Percentiles rank a stretch among this genome's conserved stretches.
phyloP scores from a whole-genome alignment of 2,797 vertebrate species.

The Trematomus bernacchii region DNA sequence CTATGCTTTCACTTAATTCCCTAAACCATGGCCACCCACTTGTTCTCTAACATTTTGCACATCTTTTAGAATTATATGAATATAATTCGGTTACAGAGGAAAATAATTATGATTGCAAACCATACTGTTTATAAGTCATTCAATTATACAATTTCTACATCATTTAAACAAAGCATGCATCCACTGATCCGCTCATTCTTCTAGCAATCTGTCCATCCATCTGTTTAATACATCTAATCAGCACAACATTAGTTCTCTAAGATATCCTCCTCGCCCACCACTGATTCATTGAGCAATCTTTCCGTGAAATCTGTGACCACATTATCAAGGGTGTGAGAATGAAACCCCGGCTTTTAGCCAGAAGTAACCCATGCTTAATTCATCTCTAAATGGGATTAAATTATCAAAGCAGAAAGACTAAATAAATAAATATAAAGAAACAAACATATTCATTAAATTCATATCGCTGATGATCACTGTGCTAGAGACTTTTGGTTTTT shows the following conservation, averaged over 20 bases:
- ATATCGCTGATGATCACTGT: not conserved
- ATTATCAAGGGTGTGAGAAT: conserved; percentile 69
- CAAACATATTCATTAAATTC: not conserved
- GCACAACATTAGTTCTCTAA: conserved; percentile 31
- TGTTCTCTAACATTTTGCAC: not conserved
- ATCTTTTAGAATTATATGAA: not conserved
- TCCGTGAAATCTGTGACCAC: conserved; percentile 22
- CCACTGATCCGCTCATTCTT: conserved; percentile 68
- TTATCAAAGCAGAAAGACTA: not conserved
- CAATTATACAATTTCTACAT: conserved; percentile 20
- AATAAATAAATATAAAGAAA: not conserved
- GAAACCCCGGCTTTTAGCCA: conserved; percentile 43
- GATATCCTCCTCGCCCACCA: conserved; percentile 23
- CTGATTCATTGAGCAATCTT: conserved; percentile 44
- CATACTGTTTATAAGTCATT: conserved; percentile 4
- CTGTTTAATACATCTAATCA: conserved; percentile 70
- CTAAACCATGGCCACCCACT: conserved; percentile 3
- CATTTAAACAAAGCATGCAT: conserved; percentile 52
- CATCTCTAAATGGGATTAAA: not conserved
- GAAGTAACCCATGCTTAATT: not conserved
- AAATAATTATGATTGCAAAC: conserved; percentile 9
- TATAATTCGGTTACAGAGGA: not conserved
- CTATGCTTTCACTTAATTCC: conserved; percentile 61
- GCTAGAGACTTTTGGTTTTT: not conserved
- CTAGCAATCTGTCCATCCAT: conserved; percentile 80